phyloP scores from a whole-genome alignment of 2,797 vertebrate species.

The Delichon dasypus region DNA sequence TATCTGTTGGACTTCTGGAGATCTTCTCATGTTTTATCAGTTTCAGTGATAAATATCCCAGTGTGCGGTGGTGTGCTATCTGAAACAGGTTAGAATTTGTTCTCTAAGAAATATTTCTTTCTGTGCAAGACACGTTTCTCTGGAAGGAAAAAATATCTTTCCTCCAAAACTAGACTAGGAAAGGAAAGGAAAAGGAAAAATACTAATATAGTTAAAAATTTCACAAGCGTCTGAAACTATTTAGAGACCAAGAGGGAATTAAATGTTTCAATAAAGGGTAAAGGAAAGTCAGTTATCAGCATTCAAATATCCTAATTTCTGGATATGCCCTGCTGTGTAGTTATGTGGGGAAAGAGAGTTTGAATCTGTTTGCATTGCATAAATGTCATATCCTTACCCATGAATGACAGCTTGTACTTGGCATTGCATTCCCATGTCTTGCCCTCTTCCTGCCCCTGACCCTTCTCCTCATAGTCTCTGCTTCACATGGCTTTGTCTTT shows the following conservation, averaged over 20 bases:
- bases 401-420: neutral
- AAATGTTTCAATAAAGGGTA: neutral
- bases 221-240: conserved; percentile 11
- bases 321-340: neutral
- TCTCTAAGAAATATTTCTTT: neutral
- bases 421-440: neutral
- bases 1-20: neutral
- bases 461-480: neutral
- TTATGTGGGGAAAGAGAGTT: neutral
- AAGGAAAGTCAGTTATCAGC: neutral
- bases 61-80: neutral
- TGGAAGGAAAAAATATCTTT: neutral
- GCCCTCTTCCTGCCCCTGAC: neutral
- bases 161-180: neutral
- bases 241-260: conserved; percentile 7
- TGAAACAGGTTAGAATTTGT: neutral
- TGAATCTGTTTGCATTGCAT: neutral
- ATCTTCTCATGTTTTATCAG: neutral
- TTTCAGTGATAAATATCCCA: neutral
- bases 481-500: neutral
- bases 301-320: conserved; percentile 9
- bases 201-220: neutral
- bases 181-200: neutral
- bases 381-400: neutral
- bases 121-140: neutral